Conservation (phyloP, 1,140 invertebrate species). For the Drosophila gunungcola region DNA sequence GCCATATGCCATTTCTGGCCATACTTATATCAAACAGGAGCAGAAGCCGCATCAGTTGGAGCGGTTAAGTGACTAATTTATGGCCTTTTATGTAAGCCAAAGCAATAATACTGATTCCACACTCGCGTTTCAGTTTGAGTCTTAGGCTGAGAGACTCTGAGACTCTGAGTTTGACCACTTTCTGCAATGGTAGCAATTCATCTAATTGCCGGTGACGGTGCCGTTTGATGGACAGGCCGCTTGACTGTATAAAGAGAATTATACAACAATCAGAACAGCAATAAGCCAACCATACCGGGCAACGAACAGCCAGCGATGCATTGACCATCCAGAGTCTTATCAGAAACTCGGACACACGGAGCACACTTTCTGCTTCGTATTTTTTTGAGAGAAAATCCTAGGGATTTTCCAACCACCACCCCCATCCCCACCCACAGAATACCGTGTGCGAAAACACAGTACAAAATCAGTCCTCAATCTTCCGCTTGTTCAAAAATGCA, state of each 20-base stretch:
- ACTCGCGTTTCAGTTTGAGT: conserved; percentile 36
- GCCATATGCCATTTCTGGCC: conserved; percentile 70
- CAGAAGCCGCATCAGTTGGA: conserved; percentile 50
- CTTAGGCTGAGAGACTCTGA: conserved; percentile 10
- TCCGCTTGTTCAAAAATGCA: conserved; percentile 17
- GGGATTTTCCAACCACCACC: not conserved
- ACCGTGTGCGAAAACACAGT: not conserved
- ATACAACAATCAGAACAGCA: conserved; percentile 45
- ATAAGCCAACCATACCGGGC: conserved; percentile 43
- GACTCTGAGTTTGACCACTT: conserved; percentile 48
- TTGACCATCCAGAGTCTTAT: conserved; percentile 7
- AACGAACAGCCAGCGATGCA: not conserved
- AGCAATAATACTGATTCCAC: conserved; percentile 61
- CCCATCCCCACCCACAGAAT: not conserved
- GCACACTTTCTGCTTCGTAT: conserved; percentile 6
- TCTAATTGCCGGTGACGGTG: conserved; percentile 64
- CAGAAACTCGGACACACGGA: not conserved
- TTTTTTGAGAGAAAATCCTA: not conserved
- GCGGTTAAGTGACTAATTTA: conserved; percentile 80
- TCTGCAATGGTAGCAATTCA: conserved; percentile 72
- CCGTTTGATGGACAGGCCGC: conserved; percentile 61
- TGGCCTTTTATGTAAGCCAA: conserved; percentile 78
- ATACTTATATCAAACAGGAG: conserved; percentile 71
- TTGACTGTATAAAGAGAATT: conserved; percentile 44
- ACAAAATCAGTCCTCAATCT: not conserved